These are phyloP conservation scores for Pycnonotus jocosus DNA, from an alignment of 2,113 vertebrate species.

Conservation along the genomic window DNA sequence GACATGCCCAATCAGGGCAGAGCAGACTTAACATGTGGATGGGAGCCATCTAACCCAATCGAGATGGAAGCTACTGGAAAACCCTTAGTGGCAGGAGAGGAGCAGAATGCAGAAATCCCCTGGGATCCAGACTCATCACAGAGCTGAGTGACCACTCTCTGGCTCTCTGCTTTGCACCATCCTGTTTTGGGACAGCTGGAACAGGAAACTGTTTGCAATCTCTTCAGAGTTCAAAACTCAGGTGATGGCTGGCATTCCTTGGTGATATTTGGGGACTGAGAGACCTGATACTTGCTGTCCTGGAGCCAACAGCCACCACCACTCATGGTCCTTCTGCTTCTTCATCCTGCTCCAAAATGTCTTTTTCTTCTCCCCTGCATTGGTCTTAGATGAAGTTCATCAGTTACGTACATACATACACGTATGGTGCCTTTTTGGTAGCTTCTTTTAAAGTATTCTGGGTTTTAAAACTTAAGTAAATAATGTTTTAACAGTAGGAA, in stretches of 20 bases:
- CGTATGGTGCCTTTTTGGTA: background rate
- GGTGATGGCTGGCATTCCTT: background rate
- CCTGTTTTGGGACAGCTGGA: background rate
- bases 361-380: background rate
- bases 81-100: background rate
- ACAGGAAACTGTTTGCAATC: background rate
- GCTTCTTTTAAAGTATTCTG: constrained; percentile 5
- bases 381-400: constrained; percentile 18
- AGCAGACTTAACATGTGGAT: constrained; percentile 23
- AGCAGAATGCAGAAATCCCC: background rate
- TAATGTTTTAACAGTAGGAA: background rate
- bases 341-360: background rate
- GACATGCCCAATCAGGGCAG: background rate
- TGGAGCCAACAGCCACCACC: background rate
- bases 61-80: background rate
- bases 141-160: background rate
- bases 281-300: background rate
- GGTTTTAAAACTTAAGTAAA: background rate
- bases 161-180: background rate
- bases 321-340: background rate
- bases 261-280: background rate
- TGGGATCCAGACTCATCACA: background rate
- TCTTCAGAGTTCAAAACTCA: background rate
- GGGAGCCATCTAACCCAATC: background rate
- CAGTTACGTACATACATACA: background rate